Evolutionary conservation across 2,113 vertebrate species (phyloP), one percentile per base, ranked within the genome.

Genomic region (Anguilla japonica): DNA sequence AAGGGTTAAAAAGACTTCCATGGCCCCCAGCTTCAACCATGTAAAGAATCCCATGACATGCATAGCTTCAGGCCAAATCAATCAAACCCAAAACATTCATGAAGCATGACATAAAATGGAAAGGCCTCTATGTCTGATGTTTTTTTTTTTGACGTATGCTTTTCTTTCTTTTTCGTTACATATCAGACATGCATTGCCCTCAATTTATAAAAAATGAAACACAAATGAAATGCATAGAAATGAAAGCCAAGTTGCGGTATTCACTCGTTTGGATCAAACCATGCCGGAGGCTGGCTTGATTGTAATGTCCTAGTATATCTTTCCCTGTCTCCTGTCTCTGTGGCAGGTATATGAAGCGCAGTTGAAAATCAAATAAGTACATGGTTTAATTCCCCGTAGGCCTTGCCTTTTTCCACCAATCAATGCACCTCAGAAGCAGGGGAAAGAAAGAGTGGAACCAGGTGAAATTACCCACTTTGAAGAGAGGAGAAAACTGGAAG

Each of bases 381-480:
- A 9, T 78, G 40, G 34, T 53, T 4, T 67, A 81, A 11, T 46
- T 40, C 41, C 26, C 46, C 41, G 2, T n/a, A 86, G 85, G 56
- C 79, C 26, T 4, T 86, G 85, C 40, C 85, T 63, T 18, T 81
- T 86, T 16, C 85, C 85, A 50, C 85, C 79, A 26, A 86, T 86
- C 79, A 81, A 34, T 71, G 11, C 40, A 26, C 40, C 85, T 13
- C 50, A 41, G 39, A 60, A 39, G 11, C 53, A 86, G 53, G 40
- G 0, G 40, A 81, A 3, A 7, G 85, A 67, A 22, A 82, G n/a
- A 39, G 41, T 26, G 56, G 26, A 67, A 53, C 39, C 39, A 43
- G 41, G 22, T 14, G 26, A 43, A 3, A 46, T 67, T 40, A 4
- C 57, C 18, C 3, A 34, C 20, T 4, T 9, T 15, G 79, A 86